Evolutionary conservation across 2,888 invertebrate species (phyloP), one percentile per base, ranked within the genome.

Genomic region (Torymus texanus): DNA sequence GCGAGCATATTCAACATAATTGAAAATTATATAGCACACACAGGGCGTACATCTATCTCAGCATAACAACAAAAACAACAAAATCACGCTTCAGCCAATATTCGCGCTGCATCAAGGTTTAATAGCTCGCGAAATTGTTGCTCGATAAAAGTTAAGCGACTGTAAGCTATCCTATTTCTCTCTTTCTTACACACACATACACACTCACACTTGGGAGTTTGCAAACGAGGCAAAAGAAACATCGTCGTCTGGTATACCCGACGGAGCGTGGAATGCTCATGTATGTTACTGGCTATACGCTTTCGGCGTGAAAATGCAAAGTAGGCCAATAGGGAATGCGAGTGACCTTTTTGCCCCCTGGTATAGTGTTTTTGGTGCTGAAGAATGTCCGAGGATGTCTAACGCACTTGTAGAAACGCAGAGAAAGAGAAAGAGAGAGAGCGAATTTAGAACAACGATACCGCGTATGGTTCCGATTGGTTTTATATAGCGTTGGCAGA

Each of bases 121-220:
- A 78, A 67, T 68, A 68, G 62, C 13, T 73, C 67, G 78, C 67
- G 73, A 78, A 78, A 78, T 78, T 67, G 62, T 59, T 55, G 51
- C 61, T 24, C 62, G 62, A 71, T 71, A 29, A 78, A 73, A 73
- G 24, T 63, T 71, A 65, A 77, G 18, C 65, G 58, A 14, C 58
- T 65, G 41, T 53, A 59, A 77, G 65, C 13, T 56, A 75, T 61
- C 75, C 21, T 61, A 0, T 5, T 4, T 5, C 4, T 5, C 29
- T 29, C 29, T 29, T 5, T 29, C 3, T 2, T 3, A 24, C 24
- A 24, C 24, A 24, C 24, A 29, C 4, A 29, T 29, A 29, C 29
- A 3, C 29, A 4, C 5, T 29, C 4, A 29, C 4, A 29, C 29
- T 0, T 5, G 3, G 29, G 29, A 29, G 29, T 5, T 29, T 29